Evolutionary conservation across 2,888 invertebrate genomes (phyloP).

Genomic region (Oscheius sp.): DNA sequence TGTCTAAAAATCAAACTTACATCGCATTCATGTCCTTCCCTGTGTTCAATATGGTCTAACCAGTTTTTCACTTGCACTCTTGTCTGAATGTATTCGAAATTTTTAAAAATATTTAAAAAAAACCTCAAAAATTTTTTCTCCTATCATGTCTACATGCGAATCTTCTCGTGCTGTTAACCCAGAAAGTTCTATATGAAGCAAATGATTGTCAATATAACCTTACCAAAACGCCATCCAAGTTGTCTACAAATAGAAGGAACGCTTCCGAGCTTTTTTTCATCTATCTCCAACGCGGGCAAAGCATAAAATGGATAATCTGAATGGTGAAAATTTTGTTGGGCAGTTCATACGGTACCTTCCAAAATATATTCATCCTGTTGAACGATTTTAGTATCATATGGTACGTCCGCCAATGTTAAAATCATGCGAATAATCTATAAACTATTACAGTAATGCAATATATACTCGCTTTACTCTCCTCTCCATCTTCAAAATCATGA

Average conservation of each 20-base stretch:
- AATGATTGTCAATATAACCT: background rate
- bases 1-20: conserved; percentile 28
- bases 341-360: conserved; percentile 34
- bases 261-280: conserved; percentile 47
- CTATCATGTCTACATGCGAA: conserved; percentile 52
- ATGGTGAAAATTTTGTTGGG: background rate
- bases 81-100: background rate
- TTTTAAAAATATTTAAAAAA: background rate
- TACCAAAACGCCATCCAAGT: conserved; percentile 59
- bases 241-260: conserved; percentile 55
- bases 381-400: conserved; percentile 48
- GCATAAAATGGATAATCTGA: conserved; percentile 54
- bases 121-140: conserved; percentile 48
- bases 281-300: conserved; percentile 54
- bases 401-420: conserved; percentile 45
- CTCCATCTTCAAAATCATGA: conserved; percentile 50
- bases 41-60: conserved; percentile 53
- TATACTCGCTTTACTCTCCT: conserved; percentile 38
- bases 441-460: background rate
- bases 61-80: conserved; percentile 48
- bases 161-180: conserved; percentile 52
- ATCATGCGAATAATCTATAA: conserved; percentile 48
- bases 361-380: conserved; percentile 45
- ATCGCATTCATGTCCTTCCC: conserved; percentile 48
- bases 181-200: conserved; percentile 44